Evolutionary conservation across 2,113 vertebrate genomes (phyloP).

Genomic region (Pluvialis apricaria): DNA sequence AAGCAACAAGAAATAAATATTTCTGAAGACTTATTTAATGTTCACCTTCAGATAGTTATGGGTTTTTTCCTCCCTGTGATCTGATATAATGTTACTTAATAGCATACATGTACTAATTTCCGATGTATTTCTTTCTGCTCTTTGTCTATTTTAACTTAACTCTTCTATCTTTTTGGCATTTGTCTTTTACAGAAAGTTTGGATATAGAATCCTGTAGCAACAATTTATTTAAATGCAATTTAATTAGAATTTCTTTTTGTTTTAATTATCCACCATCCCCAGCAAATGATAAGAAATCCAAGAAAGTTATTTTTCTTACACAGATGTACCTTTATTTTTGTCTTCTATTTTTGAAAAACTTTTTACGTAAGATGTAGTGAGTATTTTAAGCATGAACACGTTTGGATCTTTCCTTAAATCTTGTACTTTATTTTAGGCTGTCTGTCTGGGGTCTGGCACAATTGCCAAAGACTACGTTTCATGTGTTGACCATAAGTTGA

Average conservation of each 20-base stretch:
- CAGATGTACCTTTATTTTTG: background rate
- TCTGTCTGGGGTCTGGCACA: background rate
- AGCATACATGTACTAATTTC: background rate
- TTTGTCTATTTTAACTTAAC: background rate
- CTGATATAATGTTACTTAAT: background rate
- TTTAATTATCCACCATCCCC: background rate
- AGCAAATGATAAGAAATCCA: background rate
- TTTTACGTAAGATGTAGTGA: background rate
- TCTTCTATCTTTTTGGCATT: background rate
- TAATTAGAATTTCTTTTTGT: background rate
- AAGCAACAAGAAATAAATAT: conserved; percentile 43
- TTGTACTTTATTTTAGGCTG: background rate
- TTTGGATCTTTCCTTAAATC: background rate
- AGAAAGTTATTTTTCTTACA: background rate
- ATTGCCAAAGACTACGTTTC: background rate
- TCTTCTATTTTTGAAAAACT: background rate
- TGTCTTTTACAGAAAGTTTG: background rate
- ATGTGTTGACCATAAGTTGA: background rate
- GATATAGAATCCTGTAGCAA: background rate
- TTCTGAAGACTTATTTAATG: conserved; percentile 27
- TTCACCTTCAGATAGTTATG: background rate
- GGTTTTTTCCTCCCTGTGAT: background rate
- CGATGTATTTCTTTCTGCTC: background rate
- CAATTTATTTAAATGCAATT: background rate
- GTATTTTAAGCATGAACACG: background rate